These are phyloP conservation scores for Polydrusus pterygomalis DNA, from an alignment of 2,888 invertebrate genomes.

Conservation along the genomic window DNA sequence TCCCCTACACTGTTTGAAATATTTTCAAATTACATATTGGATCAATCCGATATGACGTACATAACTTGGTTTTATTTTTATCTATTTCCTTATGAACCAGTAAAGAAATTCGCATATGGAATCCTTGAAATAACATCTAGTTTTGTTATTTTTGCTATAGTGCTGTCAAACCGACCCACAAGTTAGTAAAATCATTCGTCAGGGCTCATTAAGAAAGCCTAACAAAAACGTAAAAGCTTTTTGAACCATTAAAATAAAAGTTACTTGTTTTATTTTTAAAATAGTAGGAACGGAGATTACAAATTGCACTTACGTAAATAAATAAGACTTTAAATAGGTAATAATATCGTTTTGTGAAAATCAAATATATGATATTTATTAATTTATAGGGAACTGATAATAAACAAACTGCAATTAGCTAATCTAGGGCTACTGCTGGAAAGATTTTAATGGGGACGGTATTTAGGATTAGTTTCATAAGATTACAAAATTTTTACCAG, in stretches of 20 bases:
- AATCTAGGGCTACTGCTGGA: no score
- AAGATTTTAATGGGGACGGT: no score
- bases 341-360: neutral
- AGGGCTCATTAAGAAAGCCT: constrained; percentile 38
- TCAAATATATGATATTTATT: constrained; percentile 11
- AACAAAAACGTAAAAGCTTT: constrained; percentile 43
- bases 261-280: constrained; percentile 28
- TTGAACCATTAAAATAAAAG: constrained; percentile 39
- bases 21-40: constrained; percentile 27
- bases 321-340: neutral
- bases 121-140: constrained; percentile 50
- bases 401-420: no score
- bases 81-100: constrained; percentile 41
- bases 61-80: constrained; percentile 42
- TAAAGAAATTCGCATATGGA: constrained; percentile 44
- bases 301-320: constrained; percentile 27
- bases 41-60: constrained; percentile 31
- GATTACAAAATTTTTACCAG: no score
- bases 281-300: neutral
- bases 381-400: no score
- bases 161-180: constrained; percentile 38
- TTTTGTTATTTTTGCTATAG: constrained; percentile 46
- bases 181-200: constrained; percentile 46
- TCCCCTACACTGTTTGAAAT: no score
- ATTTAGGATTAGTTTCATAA: no score